Evolutionary conservation across 2,113 vertebrate genomes (phyloP).

Genomic region (Sarotherodon lohbergeri): DNA sequence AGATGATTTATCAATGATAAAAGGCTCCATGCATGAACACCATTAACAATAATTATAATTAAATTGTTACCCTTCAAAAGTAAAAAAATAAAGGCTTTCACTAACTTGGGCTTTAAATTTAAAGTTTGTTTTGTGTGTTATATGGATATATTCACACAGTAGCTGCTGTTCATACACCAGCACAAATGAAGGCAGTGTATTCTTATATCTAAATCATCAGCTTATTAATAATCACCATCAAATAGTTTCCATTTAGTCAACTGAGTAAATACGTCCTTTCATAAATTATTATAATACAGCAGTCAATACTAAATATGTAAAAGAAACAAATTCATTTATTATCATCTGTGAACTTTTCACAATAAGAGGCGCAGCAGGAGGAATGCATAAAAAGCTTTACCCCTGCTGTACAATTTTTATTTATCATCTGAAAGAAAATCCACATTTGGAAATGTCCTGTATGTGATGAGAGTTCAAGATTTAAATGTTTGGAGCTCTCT

Average conservation of each 20-base stretch:
- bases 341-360: not conserved
- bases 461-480: not conserved
- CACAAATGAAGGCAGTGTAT: not conserved
- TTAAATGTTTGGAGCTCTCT: not conserved
- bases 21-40: constrained; percentile 30
- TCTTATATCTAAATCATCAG: not conserved
- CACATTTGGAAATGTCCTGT: not conserved
- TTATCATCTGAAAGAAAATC: not conserved
- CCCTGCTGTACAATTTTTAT: not conserved
- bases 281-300: not conserved
- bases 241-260: not conserved
- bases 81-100: not conserved
- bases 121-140: not conserved
- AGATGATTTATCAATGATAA: constrained; percentile 18
- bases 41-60: constrained; percentile 23
- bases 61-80: constrained; percentile 26
- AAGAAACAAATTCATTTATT: not conserved
- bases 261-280: not conserved
- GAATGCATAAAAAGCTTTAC: not conserved
- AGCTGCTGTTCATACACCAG: not conserved
- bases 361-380: not conserved
- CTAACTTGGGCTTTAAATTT: not conserved
- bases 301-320: not conserved
- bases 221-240: not conserved
- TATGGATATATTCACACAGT: not conserved